These are phyloP conservation scores for Oncorhynchus mykiss DNA, from an alignment of 2,113 vertebrate genomes.

Conservation along the genomic window DNA sequence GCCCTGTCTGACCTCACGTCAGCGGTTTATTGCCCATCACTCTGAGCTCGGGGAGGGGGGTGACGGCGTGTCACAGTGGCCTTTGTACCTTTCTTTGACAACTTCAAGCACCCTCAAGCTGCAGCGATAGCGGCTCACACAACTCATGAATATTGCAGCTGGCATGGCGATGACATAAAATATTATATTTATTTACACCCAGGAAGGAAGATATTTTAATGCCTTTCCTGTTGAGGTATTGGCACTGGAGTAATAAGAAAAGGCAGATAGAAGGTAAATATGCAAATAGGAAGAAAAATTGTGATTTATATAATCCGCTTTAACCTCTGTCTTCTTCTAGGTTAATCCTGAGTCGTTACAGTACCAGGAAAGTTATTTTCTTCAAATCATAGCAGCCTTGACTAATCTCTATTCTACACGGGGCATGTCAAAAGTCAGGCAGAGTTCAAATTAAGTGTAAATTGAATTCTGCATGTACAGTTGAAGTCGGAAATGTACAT, in stretches of 20 bases:
- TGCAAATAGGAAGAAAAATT: neutral
- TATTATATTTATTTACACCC: slow-evolving; percentile 23
- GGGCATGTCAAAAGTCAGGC: neutral
- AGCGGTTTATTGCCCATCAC: slow-evolving; percentile 25
- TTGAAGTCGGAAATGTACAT: too few relatives aligned
- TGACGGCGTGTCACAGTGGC: slow-evolving; percentile 28
- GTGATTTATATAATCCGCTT: neutral
- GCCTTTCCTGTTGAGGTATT: neutral
- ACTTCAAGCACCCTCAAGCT: slow-evolving; percentile 34
- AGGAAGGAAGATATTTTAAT: neutral
- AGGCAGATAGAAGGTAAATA: neutral
- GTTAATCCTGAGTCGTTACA: neutral
- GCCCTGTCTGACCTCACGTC: slow-evolving; percentile 7
- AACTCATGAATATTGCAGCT: slow-evolving; percentile 37
- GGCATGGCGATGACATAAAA: slow-evolving; percentile 42
- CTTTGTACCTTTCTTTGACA: slow-evolving; percentile 58
- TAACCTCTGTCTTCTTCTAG: neutral
- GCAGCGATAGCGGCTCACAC: slow-evolving; percentile 19
- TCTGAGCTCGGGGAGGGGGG: slow-evolving; percentile 1
- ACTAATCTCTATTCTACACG: neutral
- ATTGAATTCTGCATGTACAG: neutral
- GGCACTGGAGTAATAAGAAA: neutral
- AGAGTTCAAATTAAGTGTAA: neutral
- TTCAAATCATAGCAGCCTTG: neutral
- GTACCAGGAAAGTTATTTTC: neutral